These are phyloP conservation scores for Petrocephalus schoutedeni DNA, from an alignment of 2,797 vertebrate species.

Conservation along the genomic window DNA sequence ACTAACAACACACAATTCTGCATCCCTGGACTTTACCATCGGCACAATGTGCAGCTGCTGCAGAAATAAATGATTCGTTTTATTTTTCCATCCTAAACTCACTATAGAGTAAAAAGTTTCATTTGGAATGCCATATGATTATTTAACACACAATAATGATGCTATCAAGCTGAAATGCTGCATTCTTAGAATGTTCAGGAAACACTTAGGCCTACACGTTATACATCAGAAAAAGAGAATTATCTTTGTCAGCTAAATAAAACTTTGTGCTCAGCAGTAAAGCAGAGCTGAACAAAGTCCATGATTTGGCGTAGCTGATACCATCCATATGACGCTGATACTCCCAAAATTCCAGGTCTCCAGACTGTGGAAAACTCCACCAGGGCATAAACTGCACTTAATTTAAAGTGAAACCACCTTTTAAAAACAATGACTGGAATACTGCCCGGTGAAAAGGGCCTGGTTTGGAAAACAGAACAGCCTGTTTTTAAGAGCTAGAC, in stretches of 20 bases:
- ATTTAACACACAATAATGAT: neutral
- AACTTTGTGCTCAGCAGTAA: neutral
- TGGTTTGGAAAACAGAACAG: neutral
- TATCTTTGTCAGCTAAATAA: neutral
- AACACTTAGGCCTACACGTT: neutral
- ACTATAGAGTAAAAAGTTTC: neutral
- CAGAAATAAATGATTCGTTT: neutral
- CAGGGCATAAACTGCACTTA: constrained; percentile 41
- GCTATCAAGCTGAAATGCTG: neutral
- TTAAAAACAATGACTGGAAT: constrained; percentile 43
- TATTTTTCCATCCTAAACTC: neutral
- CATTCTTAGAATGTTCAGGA: neutral
- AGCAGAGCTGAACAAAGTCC: neutral
- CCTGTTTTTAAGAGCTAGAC: neutral
- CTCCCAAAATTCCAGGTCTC: constrained; percentile 46
- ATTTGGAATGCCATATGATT: neutral
- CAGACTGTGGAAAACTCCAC: constrained; percentile 48
- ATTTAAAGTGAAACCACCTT: constrained; percentile 52
- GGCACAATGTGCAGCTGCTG: neutral
- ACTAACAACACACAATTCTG: constrained; percentile 13
- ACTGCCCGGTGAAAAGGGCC: neutral
- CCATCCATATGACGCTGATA: neutral
- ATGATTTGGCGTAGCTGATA: neutral
- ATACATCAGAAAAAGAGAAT: neutral
- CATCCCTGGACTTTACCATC: neutral